phyloP scores from a whole-genome alignment of 2,888 invertebrate genomes.

The Empis livida region DNA sequence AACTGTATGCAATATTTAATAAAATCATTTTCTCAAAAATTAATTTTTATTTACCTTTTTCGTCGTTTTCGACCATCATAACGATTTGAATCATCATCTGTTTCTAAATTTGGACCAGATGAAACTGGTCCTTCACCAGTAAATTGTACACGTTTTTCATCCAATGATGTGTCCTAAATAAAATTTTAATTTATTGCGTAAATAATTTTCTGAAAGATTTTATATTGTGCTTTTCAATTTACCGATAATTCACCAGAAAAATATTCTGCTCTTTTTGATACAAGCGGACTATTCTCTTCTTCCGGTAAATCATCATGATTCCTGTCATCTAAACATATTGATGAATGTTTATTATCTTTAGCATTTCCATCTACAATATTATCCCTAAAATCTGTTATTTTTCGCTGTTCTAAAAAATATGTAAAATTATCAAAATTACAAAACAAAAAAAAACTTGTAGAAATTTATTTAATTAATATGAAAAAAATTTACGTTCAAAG shows the following conservation, averaged over 20 bases:
- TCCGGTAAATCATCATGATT: conserved; percentile 35
- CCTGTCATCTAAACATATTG: conserved; percentile 18
- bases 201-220: no score
- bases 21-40: no score
- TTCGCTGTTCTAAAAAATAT: conserved; percentile 25
- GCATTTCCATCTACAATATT: background rate
- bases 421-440: background rate
- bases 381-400: conserved; percentile 7
- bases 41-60: conserved; percentile 31
- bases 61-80: conserved; percentile 38
- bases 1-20: no score
- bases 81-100: conserved; percentile 31
- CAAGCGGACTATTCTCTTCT: conserved; percentile 31
- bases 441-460: background rate
- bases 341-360: background rate
- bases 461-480: background rate
- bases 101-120: conserved; percentile 27
- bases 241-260: conserved; percentile 29
- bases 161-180: conserved; percentile 28
- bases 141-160: conserved; percentile 41
- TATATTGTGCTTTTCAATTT: conserved; percentile 7
- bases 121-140: conserved; percentile 29
- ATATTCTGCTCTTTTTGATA: conserved; percentile 36
- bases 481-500: background rate
- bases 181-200: background rate